Base-by-base conservation (phyloP, 2,888 invertebrate species). In the Polietes domitor region DNA sequence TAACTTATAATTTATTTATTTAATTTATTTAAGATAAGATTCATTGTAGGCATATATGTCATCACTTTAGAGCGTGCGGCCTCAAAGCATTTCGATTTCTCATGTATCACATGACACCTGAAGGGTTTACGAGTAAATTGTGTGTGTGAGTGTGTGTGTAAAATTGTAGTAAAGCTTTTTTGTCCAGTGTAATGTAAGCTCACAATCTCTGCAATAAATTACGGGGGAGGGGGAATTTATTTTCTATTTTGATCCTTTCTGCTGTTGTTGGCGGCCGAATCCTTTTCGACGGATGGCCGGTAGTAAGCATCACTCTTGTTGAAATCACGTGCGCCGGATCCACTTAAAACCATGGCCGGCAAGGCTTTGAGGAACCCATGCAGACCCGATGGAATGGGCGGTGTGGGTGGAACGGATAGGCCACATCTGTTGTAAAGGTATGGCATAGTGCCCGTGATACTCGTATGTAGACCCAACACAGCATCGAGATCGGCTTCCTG, bases 361-460 rank as follows among this genome's bases (percentile, higher is more conserved):
- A 92, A 85, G 6, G 92, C 92, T 82, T 91, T 91, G 10, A 92
- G 86, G 82, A 92, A 92, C 0, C 92, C 92, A 88, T 92, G 87
- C n/a, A 88, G 41, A 10, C 92, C 92, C 21, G 90, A 91, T 73
- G 92, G 92, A 87, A 92, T 92, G 15, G 92, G 92, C 6, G 92
- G 92, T 2, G 92, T 90, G 24, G 88, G 58, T 58, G 92, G 92
- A 19, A 90, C 89, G 43, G 90, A 89, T 21, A 88, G 74, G 19
- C 91, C 90, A 87, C 91, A 91, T 37, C 91, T 90, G 86, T 91
- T 92, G 82, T 92, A 92, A 17, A 92, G 85, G 85, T 90, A 92
- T 41, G 92, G 89, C 91, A 92, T 91, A 15, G 89, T 87, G 58
- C 92, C 91, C 37, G 92, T 92, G 0, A 91, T 82, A 87, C 91